Conservation (phyloP, 2,113 vertebrate genomes). For the Anhinga anhinga region DNA sequence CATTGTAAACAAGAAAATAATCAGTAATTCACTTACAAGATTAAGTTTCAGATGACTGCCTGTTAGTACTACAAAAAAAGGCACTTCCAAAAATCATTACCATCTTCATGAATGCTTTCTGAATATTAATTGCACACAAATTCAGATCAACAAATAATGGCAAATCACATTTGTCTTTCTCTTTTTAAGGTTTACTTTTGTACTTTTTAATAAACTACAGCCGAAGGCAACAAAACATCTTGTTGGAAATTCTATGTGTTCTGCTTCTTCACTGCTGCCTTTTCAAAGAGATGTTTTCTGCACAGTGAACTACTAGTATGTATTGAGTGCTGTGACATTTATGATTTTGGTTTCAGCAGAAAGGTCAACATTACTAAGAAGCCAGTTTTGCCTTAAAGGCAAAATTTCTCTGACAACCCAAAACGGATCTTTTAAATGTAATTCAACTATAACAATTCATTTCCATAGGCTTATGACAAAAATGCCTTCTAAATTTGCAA, state of each 20-base stretch:
- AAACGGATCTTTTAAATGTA: conserved; percentile 14
- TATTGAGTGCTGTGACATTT: neutral
- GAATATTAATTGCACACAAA: neutral
- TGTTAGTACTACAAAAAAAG: neutral
- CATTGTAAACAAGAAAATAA: neutral
- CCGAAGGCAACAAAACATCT: neutral
- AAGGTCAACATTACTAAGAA: conserved; percentile 2
- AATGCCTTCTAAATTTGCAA: neutral
- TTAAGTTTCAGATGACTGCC: neutral
- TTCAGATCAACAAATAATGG: neutral
- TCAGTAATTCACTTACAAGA: neutral
- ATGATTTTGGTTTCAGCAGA: conserved; percentile 22
- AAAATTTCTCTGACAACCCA: neutral
- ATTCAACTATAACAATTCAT: conserved; percentile 14
- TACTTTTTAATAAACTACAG: neutral
- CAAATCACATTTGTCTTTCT: neutral
- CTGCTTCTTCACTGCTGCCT: neutral
- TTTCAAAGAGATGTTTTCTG: conserved; percentile 9
- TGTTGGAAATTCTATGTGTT: neutral
- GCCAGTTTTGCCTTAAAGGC: conserved; percentile 8
- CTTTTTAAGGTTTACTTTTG: neutral
- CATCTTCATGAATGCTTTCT: neutral
- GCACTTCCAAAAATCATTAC: neutral
- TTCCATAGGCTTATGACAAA: neutral
- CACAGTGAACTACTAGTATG: neutral